Percentiles rank a stretch among this genome's conserved stretches.
These are phyloP conservation scores for Odontamblyopus rebecca DNA, from an alignment of 2,797 vertebrate genomes.

Conservation along the genomic window DNA sequence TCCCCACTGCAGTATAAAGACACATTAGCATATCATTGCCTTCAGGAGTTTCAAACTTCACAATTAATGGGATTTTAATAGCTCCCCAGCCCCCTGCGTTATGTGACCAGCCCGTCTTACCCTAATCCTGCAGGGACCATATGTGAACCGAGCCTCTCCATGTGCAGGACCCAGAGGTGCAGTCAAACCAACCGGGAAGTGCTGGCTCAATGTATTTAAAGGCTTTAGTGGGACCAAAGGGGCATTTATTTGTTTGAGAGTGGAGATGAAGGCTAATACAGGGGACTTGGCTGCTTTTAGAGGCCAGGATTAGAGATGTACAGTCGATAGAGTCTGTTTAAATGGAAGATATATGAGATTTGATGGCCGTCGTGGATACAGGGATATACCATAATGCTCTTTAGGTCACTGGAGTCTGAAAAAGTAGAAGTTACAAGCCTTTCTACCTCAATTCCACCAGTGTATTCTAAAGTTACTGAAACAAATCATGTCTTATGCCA, in stretches of 20 bases:
- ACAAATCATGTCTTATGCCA: background rate
- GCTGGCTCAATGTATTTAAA: conserved; percentile 57
- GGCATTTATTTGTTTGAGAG: conserved; percentile 71
- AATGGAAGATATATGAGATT: background rate
- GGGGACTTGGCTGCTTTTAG: conserved; percentile 40
- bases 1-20: conserved; percentile 33
- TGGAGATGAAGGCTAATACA: conserved; percentile 40
- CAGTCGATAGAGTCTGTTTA: background rate
- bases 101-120: conserved; percentile 59
- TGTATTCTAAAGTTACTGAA: background rate
- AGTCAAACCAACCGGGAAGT: conserved; percentile 51
- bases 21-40: conserved; percentile 75
- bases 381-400: background rate
- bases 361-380: background rate
- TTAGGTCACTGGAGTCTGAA: background rate
- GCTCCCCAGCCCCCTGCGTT: conserved; percentile 68
- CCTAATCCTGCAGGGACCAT: conserved; percentile 71
- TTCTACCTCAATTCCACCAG: background rate
- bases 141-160: conserved; percentile 68
- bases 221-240: conserved; percentile 68
- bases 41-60: conserved; percentile 64
- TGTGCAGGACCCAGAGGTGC: conserved; percentile 59
- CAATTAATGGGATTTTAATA: conserved; percentile 80
- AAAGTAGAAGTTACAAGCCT: background rate
- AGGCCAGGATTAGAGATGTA: conserved; percentile 50